Conservation (phyloP, 2,888 invertebrate genomes). For the Capitulum mitella region DNA sequence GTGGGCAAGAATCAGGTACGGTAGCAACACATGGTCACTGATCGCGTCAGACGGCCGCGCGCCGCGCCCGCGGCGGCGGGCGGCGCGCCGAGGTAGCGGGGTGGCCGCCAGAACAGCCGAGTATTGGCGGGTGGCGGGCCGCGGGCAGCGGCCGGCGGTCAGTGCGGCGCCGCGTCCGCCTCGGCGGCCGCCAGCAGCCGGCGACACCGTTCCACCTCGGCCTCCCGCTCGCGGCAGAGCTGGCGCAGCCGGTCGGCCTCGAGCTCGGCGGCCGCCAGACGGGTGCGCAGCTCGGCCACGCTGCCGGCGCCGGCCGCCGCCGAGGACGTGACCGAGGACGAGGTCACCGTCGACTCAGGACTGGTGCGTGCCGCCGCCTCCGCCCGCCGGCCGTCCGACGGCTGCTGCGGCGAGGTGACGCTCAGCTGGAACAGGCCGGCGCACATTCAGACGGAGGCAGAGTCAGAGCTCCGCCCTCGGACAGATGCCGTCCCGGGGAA, state of each 20-base stretch:
- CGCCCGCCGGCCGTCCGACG: background rate
- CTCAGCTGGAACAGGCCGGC: background rate
- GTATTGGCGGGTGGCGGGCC: too few relatives aligned
- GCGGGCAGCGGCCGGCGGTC: too few relatives aligned
- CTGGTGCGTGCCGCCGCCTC: background rate
- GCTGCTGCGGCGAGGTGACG: too few relatives aligned
- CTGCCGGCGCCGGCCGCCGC: too few relatives aligned
- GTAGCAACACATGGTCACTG: too few relatives aligned
- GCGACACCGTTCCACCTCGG: background rate
- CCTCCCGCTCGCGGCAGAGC: conserved; percentile 2
- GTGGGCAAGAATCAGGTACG: too few relatives aligned
- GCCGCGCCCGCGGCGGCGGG: background rate
- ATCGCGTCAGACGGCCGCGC: too few relatives aligned
- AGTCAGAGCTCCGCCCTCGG: too few relatives aligned
- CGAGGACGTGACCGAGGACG: background rate
- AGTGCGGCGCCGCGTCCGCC: background rate
- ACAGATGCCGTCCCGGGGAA: too few relatives aligned
- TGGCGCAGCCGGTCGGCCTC: background rate
- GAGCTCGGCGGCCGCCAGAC: background rate
- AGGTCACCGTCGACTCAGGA: background rate
- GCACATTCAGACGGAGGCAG: background rate
- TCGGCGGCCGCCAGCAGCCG: conserved; percentile 5
- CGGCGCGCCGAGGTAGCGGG: background rate
- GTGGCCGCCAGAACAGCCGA: too few relatives aligned
- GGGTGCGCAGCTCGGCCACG: background rate